These are phyloP conservation scores for Pteromalus puparum DNA, from an alignment of 1,140 invertebrate species.

Conservation along the genomic window DNA sequence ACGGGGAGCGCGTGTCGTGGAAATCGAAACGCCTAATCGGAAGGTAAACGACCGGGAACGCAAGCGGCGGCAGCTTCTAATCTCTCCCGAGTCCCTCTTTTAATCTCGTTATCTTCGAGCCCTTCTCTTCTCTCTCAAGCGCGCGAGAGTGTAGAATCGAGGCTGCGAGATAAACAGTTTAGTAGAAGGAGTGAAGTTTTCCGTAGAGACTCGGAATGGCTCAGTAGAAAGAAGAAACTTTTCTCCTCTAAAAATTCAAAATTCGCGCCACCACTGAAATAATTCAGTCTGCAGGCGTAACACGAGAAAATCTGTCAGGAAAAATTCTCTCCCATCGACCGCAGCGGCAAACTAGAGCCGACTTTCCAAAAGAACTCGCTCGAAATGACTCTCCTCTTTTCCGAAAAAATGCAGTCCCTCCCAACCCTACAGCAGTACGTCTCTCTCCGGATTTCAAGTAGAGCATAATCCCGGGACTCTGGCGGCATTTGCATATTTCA, in stretches of 20 bases:
- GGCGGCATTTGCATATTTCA: conserved; percentile 40
- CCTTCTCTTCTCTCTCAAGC: background rate
- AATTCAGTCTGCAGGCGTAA: too few relatives aligned
- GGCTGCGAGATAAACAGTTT: background rate
- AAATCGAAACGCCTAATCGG: conserved; percentile 42
- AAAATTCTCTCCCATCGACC: conserved; percentile 1
- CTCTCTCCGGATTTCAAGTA: background rate
- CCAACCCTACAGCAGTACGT: background rate
- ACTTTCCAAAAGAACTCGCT: background rate
- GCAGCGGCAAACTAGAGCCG: background rate
- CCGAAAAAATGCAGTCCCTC: background rate
- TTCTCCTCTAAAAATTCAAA: too few relatives aligned
- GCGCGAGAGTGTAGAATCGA: background rate
- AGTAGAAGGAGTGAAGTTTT: too few relatives aligned
- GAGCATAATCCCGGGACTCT: conserved; percentile 12
- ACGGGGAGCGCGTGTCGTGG: background rate
- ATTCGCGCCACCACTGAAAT: too few relatives aligned
- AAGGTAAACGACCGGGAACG: conserved; percentile 25
- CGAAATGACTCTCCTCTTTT: too few relatives aligned
- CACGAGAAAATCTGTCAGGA: background rate
- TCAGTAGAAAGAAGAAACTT: too few relatives aligned
- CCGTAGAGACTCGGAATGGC: too few relatives aligned
- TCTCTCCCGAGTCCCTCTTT: conserved; percentile 10
- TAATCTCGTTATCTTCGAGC: conserved; percentile 22
- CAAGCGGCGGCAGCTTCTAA: background rate